Evolutionary conservation across 1,140 invertebrate genomes (phyloP), one percentile per base, ranked within the genome.

Genomic region (Augochlora pura): DNA sequence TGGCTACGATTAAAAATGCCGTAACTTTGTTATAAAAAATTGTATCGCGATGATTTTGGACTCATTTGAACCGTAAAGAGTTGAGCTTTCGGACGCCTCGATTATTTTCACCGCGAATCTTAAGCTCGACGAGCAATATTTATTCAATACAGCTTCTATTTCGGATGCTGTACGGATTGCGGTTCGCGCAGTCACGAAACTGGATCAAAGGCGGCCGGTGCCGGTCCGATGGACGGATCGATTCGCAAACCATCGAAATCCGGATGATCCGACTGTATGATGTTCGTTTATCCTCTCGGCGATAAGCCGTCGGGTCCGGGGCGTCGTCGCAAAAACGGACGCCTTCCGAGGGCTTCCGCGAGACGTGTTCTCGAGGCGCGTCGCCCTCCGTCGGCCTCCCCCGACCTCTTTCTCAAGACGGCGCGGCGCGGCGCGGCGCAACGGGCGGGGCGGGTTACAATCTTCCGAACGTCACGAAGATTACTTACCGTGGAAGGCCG

Each of bases 241-340:
- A 82, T 74, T 64, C 77, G 65, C 64, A 71, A 74, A 80, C 46
- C 81, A 60, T 74, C 65, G 12, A 70, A 80, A 82, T 74, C 70
- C 66, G 81, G 77, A 80, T 82, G 72, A 82, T 80, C 71, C 77
- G 71, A 74, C 70, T 80, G 77, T 80, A 82, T 70, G 81, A 82
- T 66, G 81, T 82, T 80, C 81, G 64, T 75, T 79, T 75, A 80
- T 80, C 81, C 72, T 78, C 75, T 71, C 68, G 54, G 52, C 68
- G 80, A 81, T 81, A 78, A 81, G 68, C 75, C 75, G 25, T 32
- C 9, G 62, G 32, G 27, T 18, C 66, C n/a, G 49, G 65, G 46
- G 46, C 63, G 49, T 69, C 42, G 60, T 76, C 21, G 59, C 46
- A 63, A 80, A 68, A 76, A 77, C 54, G 27, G 72, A 27, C 23